Evolutionary conservation across 1,140 invertebrate species (phyloP), one percentile per base, ranked within the genome.

Genomic region (Rhagoletis pomonella): DNA sequence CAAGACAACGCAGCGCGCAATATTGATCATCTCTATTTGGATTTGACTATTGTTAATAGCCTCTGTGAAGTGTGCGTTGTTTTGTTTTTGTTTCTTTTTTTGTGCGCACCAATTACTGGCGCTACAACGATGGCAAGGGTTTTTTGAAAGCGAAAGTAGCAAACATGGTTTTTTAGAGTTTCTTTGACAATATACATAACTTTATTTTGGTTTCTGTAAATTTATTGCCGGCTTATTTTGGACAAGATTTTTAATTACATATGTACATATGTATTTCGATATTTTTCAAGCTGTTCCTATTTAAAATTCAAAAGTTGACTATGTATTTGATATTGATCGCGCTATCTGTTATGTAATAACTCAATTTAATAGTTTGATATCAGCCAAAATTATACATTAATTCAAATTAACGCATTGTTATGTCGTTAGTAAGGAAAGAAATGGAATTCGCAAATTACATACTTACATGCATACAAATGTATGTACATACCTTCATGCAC

Each of bases 141-240:
- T 73, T 73, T 50, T 81, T 55, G n/a, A 81, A 81, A 81, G 73
- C 73, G 73, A 81, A 81, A 81, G 73, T 81, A 55, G 73, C 73
- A 81, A n/a, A 19, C 73, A 67, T 39, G 12, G 29, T 19, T 55
- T 69, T 55, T 58, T 50, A 9, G 4, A 29, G 19, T 81, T 50
- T 19, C 73, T 81, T 81, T 81, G 73, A 81, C 73, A 81, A 47
- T 73, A 17, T 3, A 19, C 4, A 64, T 47, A n/a, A 3, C 12
- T n/a, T 58, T 81, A 47, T 55, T 81, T 81, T 55, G 4, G 73
- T 58, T 81, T 81, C 19, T 77, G 44, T 19, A 81, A 2, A 81
- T 81, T 81, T 81, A 55, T 81, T 29, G 29, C 50, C 73, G 73
- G 73, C 73, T 55, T 81, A 55, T 58, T 47, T 55, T 77, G 1